Conservation (phyloP, 2,113 vertebrate genomes). For the Phaetusa simplex region DNA sequence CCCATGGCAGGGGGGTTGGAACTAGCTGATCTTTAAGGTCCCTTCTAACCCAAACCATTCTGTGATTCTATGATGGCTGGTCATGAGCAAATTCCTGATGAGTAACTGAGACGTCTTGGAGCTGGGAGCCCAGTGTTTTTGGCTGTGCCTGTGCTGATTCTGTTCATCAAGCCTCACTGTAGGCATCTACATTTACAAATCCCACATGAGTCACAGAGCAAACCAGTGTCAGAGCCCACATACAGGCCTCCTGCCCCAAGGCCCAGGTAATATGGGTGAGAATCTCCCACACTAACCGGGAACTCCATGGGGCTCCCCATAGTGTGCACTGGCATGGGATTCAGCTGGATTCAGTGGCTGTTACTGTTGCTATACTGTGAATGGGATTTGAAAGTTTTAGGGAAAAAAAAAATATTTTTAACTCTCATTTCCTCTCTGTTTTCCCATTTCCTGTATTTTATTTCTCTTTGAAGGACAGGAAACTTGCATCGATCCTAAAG, state of each 20-base stretch:
- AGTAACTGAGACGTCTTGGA: neutral
- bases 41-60: too few relatives aligned
- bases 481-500: neutral
- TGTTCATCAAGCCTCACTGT: neutral
- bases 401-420: neutral
- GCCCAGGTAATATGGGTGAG: neutral
- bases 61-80: neutral
- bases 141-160: neutral
- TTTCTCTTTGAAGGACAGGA: neutral
- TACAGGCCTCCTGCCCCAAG: neutral
- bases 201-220: neutral
- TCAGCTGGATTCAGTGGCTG: neutral
- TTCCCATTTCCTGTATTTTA: neutral
- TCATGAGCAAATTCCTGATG: neutral
- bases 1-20: too few relatives aligned
- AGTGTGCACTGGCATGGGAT: neutral
- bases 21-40: too few relatives aligned
- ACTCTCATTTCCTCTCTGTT: neutral
- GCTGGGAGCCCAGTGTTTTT: neutral
- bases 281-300: neutral
- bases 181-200: neutral
- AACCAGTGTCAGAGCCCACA: accelerated
- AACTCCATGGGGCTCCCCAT: neutral
- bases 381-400: neutral
- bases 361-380: neutral